Conservation (phyloP, 2,888 invertebrate species). For the Brachypalpus laphriformis region DNA sequence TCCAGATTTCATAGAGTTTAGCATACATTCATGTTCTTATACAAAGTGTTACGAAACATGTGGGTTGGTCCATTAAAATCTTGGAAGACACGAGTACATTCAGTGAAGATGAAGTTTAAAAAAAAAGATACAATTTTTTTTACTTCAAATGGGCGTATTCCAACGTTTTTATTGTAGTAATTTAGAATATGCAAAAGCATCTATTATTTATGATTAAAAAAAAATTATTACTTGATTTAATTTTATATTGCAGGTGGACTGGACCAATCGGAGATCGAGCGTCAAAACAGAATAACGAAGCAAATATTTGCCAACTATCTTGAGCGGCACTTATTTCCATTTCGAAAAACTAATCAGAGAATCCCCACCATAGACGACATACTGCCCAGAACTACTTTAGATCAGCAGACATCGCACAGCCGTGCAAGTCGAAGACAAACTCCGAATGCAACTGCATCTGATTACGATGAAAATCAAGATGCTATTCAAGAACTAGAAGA, state of each 20-base stretch:
- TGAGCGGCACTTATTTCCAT: constrained; percentile 87
- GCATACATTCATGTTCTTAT: too few species aligned
- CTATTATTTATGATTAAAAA: background rate
- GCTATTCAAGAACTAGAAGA: constrained; percentile 78
- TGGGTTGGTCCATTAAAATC: too few species aligned
- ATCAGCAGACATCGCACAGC: background rate
- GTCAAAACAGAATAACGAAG: constrained; percentile 90
- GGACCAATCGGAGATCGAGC: constrained; percentile 86
- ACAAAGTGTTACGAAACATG: too few species aligned
- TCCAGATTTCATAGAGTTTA: too few species aligned
- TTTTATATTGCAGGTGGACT: constrained; percentile 76
- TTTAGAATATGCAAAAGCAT: background rate
- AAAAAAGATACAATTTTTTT: too few species aligned
- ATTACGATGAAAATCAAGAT: constrained; percentile 75
- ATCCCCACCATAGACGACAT: constrained; percentile 87
- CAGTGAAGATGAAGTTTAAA: too few species aligned
- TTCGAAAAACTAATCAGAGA: constrained; percentile 83
- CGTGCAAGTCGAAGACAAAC: constrained; percentile 58
- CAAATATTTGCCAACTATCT: constrained; percentile 90
- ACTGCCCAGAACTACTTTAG: constrained; percentile 83
- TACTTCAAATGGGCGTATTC: too few species aligned
- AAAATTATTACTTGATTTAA: background rate
- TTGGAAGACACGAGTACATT: too few species aligned
- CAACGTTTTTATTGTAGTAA: too few species aligned
- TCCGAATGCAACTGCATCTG: constrained; percentile 18